Conservation (phyloP, 2,113 vertebrate genomes). For the Marcusenius ussheri region DNA sequence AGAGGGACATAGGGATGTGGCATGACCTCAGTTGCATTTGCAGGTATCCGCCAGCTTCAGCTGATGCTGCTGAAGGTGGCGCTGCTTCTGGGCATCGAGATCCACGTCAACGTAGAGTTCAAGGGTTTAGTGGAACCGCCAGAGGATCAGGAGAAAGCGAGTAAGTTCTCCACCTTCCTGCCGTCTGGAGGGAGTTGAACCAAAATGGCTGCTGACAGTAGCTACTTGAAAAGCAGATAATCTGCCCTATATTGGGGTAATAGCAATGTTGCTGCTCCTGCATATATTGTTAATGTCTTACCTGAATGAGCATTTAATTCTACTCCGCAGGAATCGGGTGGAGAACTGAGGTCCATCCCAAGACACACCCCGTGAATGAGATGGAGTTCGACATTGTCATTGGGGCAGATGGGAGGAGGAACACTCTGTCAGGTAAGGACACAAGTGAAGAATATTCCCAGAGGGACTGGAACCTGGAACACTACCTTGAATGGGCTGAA, state of each 20-base stretch:
- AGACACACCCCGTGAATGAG: conserved; percentile 74
- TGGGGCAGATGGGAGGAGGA: conserved; percentile 88
- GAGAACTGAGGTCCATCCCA: conserved; percentile 79
- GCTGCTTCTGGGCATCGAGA: conserved; percentile 85
- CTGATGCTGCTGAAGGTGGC: conserved; percentile 89
- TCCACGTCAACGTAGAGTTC: conserved; percentile 92
- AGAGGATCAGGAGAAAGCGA: conserved; percentile 67
- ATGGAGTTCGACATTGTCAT: conserved; percentile 88
- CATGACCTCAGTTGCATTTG: not conserved
- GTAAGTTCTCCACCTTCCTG: conserved; percentile 56
- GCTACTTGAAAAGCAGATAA: not conserved
- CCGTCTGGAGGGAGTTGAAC: not conserved
- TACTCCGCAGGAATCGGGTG: conserved; percentile 73
- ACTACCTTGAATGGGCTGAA: not conserved
- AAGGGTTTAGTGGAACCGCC: conserved; percentile 78
- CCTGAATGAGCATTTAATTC: not conserved
- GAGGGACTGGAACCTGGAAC: not conserved
- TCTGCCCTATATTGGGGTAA: not conserved
- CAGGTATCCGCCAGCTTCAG: conserved; percentile 94
- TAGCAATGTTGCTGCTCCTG: not conserved
- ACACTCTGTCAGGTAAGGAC: conserved; percentile 81
- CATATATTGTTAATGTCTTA: not conserved
- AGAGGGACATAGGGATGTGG: not conserved
- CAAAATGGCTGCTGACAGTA: not conserved
- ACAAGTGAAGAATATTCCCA: not conserved